Base-by-base conservation (phyloP, 2,113 vertebrate genomes). In the Halichoerus grypus region DNA sequence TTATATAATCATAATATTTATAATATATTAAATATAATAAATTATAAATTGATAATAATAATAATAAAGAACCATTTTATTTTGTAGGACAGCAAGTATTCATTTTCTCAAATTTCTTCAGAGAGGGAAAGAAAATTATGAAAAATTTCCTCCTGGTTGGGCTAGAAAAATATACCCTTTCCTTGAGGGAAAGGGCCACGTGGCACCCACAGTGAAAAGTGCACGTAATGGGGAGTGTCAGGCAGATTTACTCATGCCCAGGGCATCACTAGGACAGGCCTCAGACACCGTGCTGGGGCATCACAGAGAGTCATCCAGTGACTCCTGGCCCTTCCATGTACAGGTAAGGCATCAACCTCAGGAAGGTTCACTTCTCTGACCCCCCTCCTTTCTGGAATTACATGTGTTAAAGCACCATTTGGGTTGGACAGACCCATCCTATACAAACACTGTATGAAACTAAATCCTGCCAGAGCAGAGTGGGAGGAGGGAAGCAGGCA, bases 61-160 rank as follows among this genome's bases (percentile, higher is more conserved):
- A 3, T 53, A 19, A 28, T 4, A 39, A 31, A 63, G 28, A 28
- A 26, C 39, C 9, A 85, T 63, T 42, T 84, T 84, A 39, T 49
- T 57, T 76, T 49, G 72, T 49, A 93, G 42, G 33, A 4, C 7
- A 67, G 39, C 12, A 95, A 57, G 19, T 79, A 89, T 59, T 94
- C 61, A 69, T 77, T 89, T 95, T 77, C 33, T 88, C 57, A 88
- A 71, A 91, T 80, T 85, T 81, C 51, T 85, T 71, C 49, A 85
- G 51, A 42, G 28, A 83, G 59, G 95, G 31, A 49, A 85, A 81
- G 18, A 61, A 53, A 69, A 92, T 19, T 11, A 83, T 53, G 14
- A 79, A 76, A 90, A 76, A 24, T 18, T 36, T 33, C 33, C 71
- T 76, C 19, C 24, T 95, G 18, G 28, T 10, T 88, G 19, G 11